Evolutionary conservation across 1,140 invertebrate species (phyloP), one percentile per base, ranked within the genome.

Genomic region (Drosophila repletoides): DNA sequence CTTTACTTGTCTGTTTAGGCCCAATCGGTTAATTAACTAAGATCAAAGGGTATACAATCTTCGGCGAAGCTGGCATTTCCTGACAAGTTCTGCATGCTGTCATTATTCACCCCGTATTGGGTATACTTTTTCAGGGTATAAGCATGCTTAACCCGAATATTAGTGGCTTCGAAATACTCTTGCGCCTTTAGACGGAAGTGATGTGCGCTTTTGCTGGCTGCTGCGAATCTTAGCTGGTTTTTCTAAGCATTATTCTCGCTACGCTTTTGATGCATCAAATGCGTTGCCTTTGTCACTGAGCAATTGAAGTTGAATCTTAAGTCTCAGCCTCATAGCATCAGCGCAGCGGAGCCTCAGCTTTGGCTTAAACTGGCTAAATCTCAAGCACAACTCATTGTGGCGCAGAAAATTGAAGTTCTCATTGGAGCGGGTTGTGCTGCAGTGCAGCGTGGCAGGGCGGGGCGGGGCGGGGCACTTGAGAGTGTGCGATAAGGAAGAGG

Each of bases 321-420:
- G 45, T 33, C 28, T 36, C 31, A 48, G 52, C 36, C 12, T 15
- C 2, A 28, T 14, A 28, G 24, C 59, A 31, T 41, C 36, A 53
- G 19, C 61, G 34, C 33, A 19, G 33, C 66, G 24, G 10, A 71
- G 48, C 49, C 45, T 17, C 12, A 21, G 9, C 19, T n/a, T 24
- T 46, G 28, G 12, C 28, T 26, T 43, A 19, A 46, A 43, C 12
- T 46, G 38, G 34, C 49, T 48, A 53, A 68, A 64, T 31, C 65
- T 80, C 72, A 64, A 79, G 76, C 66, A 63, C 71, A 79, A 49
- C 76, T 79, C 76, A 71, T 79, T 79, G 76, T 80, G 52, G 56
- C 51, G 65, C 74, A 43, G 55, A 28, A 84, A 83, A 86, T 84
- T 84, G 79, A 86, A 86, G 80, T 59, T 83, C 60, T 74, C 74